Conservation (phyloP, 2,113 vertebrate genomes). For the Paracanthobrama guichenoti region DNA sequence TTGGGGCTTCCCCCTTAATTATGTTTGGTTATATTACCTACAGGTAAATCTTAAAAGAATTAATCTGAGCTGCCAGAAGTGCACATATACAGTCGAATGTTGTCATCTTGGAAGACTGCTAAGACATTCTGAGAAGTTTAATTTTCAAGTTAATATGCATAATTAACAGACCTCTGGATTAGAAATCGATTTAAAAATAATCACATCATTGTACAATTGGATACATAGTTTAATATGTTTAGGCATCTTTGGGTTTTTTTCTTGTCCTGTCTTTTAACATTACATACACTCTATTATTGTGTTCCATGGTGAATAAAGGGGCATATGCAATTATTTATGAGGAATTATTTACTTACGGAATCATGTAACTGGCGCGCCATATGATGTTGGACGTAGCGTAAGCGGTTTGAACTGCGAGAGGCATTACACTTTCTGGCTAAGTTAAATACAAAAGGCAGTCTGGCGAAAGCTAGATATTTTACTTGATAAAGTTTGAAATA, state of each 20-base stretch:
- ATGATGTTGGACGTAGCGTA: too few species aligned
- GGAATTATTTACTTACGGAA: too few species aligned
- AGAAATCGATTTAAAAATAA: neutral
- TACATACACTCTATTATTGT: neutral
- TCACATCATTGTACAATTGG: neutral
- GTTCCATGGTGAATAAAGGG: neutral
- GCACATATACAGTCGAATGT: slow-evolving; percentile 18
- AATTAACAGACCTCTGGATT: slow-evolving; percentile 7
- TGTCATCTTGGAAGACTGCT: slow-evolving; percentile 1
- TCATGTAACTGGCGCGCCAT: too few species aligned
- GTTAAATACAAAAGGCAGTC: too few species aligned
- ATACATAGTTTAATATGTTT: neutral
- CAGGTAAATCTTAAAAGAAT: slow-evolving; percentile 34
- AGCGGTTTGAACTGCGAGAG: too few species aligned
- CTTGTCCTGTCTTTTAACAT: neutral
- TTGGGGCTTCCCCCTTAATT: slow-evolving; percentile 38
- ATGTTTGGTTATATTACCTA: slow-evolving; percentile 40
- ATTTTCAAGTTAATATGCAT: slow-evolving; percentile 23
- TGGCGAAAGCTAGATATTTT: too few species aligned
- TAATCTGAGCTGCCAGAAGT: slow-evolving; percentile 34
- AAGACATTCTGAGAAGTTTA: slow-evolving; percentile 1
- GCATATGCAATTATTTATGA: neutral
- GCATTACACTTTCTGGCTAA: too few species aligned
- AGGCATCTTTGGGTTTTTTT: neutral
- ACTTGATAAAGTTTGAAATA: too few species aligned